These are phyloP conservation scores for Mactromeris polynyma DNA, from an alignment of 2,888 invertebrate genomes.

Conservation along the genomic window DNA sequence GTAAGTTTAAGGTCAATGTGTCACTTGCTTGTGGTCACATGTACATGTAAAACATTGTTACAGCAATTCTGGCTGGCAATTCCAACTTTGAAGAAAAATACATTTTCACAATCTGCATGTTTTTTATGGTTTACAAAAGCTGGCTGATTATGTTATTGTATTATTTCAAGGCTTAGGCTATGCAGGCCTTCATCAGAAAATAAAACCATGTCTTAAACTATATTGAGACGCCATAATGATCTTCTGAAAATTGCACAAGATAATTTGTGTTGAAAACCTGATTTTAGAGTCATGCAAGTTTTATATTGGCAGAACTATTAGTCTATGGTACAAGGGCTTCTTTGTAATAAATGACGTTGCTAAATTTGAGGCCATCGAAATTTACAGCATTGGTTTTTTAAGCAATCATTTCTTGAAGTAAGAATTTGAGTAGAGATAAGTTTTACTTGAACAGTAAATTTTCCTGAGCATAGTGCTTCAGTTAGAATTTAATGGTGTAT, in stretches of 20 bases:
- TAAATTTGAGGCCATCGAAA: neutral
- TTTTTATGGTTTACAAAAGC: too few relatives aligned
- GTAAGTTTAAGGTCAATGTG: too few relatives aligned
- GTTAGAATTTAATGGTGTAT: neutral
- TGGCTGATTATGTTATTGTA: too few relatives aligned
- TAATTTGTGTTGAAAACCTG: neutral
- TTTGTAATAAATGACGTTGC: neutral
- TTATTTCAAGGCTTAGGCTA: too few relatives aligned
- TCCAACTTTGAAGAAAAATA: too few relatives aligned
- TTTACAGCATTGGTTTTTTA: neutral
- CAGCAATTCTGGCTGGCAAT: too few relatives aligned
- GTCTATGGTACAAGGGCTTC: neutral
- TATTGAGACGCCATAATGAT: neutral
- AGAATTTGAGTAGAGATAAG: neutral
- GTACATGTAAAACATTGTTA: too few relatives aligned
- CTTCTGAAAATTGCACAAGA: neutral
- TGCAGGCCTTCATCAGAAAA: too few relatives aligned
- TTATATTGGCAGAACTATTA: neutral
- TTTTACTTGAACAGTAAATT: neutral
- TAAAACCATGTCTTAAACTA: too few relatives aligned
- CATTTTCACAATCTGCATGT: too few relatives aligned
- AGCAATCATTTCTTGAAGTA: too few relatives aligned
- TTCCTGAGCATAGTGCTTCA: neutral
- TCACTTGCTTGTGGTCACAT: too few relatives aligned
- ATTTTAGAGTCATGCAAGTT: constrained; percentile 15